Evolutionary conservation across 2,797 vertebrate genomes (phyloP).

Genomic region (Melanotaenia maccullochi): DNA sequence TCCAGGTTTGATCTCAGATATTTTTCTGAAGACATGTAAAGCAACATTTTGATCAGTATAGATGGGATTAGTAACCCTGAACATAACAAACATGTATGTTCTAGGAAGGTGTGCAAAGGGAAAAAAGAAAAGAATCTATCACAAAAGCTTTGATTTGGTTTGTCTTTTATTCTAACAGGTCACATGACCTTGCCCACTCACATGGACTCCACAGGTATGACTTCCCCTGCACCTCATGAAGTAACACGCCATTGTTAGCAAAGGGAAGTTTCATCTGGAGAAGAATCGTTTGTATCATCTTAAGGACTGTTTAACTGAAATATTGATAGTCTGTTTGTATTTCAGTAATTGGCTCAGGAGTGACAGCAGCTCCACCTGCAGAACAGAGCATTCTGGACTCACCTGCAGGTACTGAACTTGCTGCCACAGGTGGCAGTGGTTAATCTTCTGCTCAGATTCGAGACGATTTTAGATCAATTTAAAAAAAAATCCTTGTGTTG

Average conservation of each 20-base stretch:
- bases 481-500: not conserved
- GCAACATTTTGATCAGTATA: not conserved
- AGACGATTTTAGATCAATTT: not conserved
- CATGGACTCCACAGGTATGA: conserved; percentile 65
- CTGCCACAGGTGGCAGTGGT: not conserved
- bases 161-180: conserved; percentile 43
- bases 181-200: conserved; percentile 60
- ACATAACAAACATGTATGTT: not conserved
- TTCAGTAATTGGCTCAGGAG: conserved; percentile 56
- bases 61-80: not conserved
- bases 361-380: conserved; percentile 32
- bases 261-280: not conserved
- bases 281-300: not conserved
- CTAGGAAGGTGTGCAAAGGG: not conserved
- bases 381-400: conserved; percentile 48
- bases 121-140: not conserved
- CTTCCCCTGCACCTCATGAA: not conserved
- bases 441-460: not conserved
- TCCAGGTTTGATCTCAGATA: conserved; percentile 32
- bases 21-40: not conserved
- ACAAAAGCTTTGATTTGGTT: not conserved
- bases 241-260: not conserved
- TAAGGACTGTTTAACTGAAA: not conserved
- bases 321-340: not conserved
- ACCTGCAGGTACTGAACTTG: conserved; percentile 59